A percentile compares a stretch with the other conserved stretches of the same genome.
phyloP scores from a whole-genome alignment of 2,888 invertebrate genomes.

The Nebria brevicollis region DNA sequence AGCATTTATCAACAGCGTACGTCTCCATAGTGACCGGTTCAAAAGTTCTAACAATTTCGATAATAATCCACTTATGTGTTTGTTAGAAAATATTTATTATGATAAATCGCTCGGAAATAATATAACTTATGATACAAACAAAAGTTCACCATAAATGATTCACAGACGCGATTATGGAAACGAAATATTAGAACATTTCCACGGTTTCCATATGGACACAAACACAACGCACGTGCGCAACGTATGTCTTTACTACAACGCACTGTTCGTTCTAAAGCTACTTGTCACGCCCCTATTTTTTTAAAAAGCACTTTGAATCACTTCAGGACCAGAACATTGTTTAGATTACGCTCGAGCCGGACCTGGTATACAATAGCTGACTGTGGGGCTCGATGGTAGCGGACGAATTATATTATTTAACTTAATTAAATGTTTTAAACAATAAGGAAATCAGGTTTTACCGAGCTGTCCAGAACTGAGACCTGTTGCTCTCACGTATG shows the following conservation, averaged over 20 bases:
- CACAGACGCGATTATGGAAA: neutral
- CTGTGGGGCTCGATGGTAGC: neutral
- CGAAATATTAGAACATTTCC: neutral
- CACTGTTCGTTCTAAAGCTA: neutral
- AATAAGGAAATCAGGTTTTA: slow-evolving; percentile 25
- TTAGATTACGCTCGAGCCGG: neutral
- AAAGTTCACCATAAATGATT: neutral
- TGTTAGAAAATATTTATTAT: neutral
- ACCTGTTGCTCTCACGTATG: slow-evolving; percentile 32
- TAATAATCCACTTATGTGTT: slow-evolving; percentile 8
- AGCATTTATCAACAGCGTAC: slow-evolving; percentile 65
- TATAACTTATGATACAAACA: neutral
- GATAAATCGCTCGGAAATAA: neutral
- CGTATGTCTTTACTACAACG: slow-evolving; percentile 20
- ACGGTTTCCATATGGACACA: slow-evolving; percentile 37
- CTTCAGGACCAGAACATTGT: slow-evolving; percentile 1
- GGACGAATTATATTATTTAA: slow-evolving; percentile 8
- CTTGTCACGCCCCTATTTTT: slow-evolving; percentile 33
- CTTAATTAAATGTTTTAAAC: slow-evolving; percentile 27
- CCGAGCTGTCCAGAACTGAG: slow-evolving; percentile 9
- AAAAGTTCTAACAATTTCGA: slow-evolving; percentile 15
- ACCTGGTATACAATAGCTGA: neutral
- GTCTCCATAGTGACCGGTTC: slow-evolving; percentile 69
- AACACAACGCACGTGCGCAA: slow-evolving; percentile 14
- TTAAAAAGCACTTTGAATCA: slow-evolving; percentile 8